Evolutionary conservation across 2,888 invertebrate species (phyloP), one percentile per base, ranked within the genome.

Genomic region (Drosophila helvetica): DNA sequence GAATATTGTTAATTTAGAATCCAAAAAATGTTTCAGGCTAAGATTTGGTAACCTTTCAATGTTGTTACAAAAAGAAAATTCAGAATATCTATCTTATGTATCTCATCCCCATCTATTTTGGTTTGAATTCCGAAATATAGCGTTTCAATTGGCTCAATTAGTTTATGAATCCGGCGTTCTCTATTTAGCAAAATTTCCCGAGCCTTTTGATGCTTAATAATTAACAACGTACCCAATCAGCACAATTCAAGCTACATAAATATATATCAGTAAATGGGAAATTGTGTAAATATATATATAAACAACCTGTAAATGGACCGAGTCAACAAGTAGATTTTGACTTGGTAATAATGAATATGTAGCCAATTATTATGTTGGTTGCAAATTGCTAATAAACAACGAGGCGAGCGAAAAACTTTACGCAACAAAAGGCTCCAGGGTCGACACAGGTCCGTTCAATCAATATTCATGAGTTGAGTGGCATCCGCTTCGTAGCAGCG

Each of bases 391-490:
- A 42, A 42, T 53, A 38, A 53, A 38, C 38, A 18, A 38, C 53
- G 5, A 5, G 19, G 53, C 22, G 10, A 27, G 17, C 30, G 22
- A 53, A 53, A 47, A 53, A 53, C 53, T 53, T 53, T 53, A 42
- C 27, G 25, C 38, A 38, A 38, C 53, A 38, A 53, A 53, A 38
- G 53, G 19, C 19, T 53, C 12, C 17, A 30, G 52, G 52, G 38
- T 53, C 22, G 38, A 18, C 38, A 19, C 52, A 53, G 33, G 38
- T 53, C 19, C 38, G 19, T 38, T 53, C 53, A 53, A 53, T 53
- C 53, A 53, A 53, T 53, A 53, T 53, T 53, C 53, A 53, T 53
- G 53, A 53, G 53, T 19, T 53, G 38, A 53, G 53, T 38, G 53
- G 53, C 53, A 53, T 22, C 38, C 53, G 18, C 19, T 18, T 38